Conservation (phyloP, 2,797 vertebrate species). For the Periophthalmus magnuspinnatus region DNA sequence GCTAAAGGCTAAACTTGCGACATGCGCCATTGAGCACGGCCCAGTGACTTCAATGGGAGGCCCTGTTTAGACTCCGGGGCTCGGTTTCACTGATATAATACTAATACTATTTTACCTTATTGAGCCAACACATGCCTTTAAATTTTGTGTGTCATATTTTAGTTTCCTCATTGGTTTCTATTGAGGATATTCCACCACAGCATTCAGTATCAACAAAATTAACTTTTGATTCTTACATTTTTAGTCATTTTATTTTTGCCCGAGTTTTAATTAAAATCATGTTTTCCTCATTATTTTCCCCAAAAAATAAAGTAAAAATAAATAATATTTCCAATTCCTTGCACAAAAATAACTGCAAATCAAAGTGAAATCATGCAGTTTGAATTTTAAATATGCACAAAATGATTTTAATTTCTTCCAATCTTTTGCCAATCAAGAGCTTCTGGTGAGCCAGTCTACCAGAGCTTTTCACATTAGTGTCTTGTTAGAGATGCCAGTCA, state of each 20-base stretch:
- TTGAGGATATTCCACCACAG: background rate
- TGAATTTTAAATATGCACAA: conserved; percentile 17
- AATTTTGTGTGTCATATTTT: no score
- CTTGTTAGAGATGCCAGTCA: conserved; percentile 44
- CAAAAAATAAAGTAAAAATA: no score
- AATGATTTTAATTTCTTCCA: background rate
- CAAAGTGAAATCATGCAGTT: conserved; percentile 7
- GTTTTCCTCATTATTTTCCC: background rate
- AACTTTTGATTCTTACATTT: background rate
- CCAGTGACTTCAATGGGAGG: no score
- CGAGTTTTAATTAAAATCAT: background rate
- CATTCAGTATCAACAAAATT: background rate
- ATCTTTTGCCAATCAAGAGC: conserved; percentile 15
- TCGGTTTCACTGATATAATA: no score
- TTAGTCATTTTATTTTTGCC: background rate
- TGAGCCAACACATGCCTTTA: no score
- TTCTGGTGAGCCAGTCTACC: conserved; percentile 22
- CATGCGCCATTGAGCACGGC: no score
- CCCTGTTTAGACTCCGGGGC: no score
- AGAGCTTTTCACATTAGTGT: background rate
- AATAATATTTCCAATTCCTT: no score
- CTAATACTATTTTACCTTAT: no score
- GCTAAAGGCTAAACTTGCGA: no score
- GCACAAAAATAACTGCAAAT: conserved; percentile 19
- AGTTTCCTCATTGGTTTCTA: no score